Base-by-base conservation (phyloP, 2,113 vertebrate genomes). In the Desmodus rotundus region DNA sequence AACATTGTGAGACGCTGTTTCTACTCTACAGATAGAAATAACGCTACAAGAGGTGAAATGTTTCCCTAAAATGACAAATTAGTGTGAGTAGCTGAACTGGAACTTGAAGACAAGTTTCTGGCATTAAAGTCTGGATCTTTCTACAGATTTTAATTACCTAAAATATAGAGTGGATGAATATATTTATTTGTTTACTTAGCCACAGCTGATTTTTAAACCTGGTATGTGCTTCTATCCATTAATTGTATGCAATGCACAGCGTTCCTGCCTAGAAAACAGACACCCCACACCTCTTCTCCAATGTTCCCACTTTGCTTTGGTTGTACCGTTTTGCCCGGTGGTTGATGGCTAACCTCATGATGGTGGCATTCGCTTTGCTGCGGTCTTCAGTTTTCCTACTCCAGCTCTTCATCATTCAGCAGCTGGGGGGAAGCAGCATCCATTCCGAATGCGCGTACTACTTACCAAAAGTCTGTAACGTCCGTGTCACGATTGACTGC, bases 61-160 rank as follows among this genome's bases (percentile, higher is more conserved):
- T 90, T 96, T 68, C 28, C 43, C 72, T 82, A 47, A 72, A 77
- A 47, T 89, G 54, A 68, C 56, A 91, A 87, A 84, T 52, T 61
- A 52, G 15, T 74, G 4, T 84, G n/a, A 93, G n/a, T 8, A 47
- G 5, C 56, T 92, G 12, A 80, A 31, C 58, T 84, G 13, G 28
- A 10, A 52, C 24, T 89, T 38, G 16, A 87, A 84, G 19, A 76
- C 1, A 67, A 54, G 31, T 50, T 86, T 93, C 50, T 41, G 36
- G 17, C 87, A 56, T 87, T 92, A 90, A 91, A 91, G 78, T 28
- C 50, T 47, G n/a, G 4, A 28, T 70, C 22, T 95, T 96, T 86
- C 50, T 45, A 24, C 22, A 63, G 4, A 1, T 78, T 80, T 92
- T 52, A 85, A 91, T 41, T 24, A 41, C 20, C 4, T 11, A 20